Evolutionary conservation across 2,113 vertebrate species (phyloP).

Genomic region (Podarcis muralis): DNA sequence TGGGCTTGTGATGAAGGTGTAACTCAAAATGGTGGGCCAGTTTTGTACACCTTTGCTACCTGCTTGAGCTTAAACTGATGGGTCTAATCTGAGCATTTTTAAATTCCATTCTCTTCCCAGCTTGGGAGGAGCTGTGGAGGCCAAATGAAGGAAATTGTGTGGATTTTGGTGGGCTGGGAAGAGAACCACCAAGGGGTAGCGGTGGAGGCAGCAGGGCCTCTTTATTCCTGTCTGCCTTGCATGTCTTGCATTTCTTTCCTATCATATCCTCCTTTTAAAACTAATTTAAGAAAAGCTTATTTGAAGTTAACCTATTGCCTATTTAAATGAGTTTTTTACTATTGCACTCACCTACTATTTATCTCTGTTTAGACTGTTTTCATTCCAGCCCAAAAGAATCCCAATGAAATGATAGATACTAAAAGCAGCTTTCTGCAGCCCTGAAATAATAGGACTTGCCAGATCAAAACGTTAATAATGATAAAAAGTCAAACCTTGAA

Average conservation of each 20-base stretch:
- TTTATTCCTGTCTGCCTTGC: background rate
- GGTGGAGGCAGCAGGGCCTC: background rate
- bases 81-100: background rate
- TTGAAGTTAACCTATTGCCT: slow-evolving; percentile 1
- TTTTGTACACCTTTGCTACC: background rate
- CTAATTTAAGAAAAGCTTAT: background rate
- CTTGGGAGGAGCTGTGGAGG: background rate
- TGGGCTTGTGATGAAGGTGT: background rate
- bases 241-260: background rate
- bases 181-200: background rate
- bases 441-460: slow-evolving; percentile 36
- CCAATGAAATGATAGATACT: background rate
- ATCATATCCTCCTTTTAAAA: background rate
- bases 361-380: slow-evolving; percentile 20
- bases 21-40: background rate
- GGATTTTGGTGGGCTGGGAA: background rate
- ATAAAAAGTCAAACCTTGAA: background rate
- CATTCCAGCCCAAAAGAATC: slow-evolving; percentile 31
- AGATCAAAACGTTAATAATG: slow-evolving; percentile 23
- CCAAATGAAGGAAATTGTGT: background rate
- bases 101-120: background rate
- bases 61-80: background rate
- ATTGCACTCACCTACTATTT: background rate
- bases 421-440: slow-evolving; percentile 50
- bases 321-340: slow-evolving; percentile 24